Evolutionary conservation across 2,888 invertebrate genomes (phyloP).

Genomic region (Meghimatium bilineatum): DNA sequence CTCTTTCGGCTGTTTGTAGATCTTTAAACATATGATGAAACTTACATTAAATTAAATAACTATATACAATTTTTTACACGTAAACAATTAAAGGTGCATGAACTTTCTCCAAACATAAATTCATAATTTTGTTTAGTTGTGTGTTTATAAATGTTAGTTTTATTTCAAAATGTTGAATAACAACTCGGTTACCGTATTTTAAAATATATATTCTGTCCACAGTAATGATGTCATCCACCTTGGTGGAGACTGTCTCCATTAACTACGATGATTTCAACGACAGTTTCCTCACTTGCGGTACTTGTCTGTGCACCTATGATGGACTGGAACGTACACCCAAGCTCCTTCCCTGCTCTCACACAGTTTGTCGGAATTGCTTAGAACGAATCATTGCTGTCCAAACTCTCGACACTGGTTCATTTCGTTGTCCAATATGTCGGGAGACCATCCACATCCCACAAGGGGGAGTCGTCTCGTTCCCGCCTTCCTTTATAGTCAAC

Average conservation of each 20-base stretch:
- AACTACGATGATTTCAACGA: slow-evolving; percentile 98
- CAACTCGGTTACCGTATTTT: too few species aligned
- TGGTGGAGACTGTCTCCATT: slow-evolving; percentile 96
- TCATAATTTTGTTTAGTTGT: too few species aligned
- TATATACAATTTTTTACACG: too few species aligned
- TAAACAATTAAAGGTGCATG: too few species aligned
- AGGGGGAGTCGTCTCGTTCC: slow-evolving; percentile 83
- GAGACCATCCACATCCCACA: slow-evolving; percentile 91
- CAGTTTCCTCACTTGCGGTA: slow-evolving; percentile 95
- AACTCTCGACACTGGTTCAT: slow-evolving; percentile 72
- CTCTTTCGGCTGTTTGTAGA: too few species aligned
- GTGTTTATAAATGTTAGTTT: too few species aligned
- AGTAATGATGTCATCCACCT: slow-evolving; percentile 76
- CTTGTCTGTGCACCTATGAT: slow-evolving; percentile 87
- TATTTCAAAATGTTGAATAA: too few species aligned
- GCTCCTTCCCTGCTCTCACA: slow-evolving; percentile 93
- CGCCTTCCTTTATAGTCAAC: slow-evolving; percentile 90
- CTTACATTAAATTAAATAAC: too few species aligned
- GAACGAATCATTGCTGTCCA: slow-evolving; percentile 75
- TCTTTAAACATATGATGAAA: too few species aligned
- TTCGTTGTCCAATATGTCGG: slow-evolving; percentile 79
- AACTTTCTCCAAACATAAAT: too few species aligned
- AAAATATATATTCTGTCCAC: slow-evolving; percentile 47
- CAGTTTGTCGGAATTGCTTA: slow-evolving; percentile 80
- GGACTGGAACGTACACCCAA: slow-evolving; percentile 89